Evolutionary conservation across 1,140 invertebrate genomes (phyloP), one percentile per base, ranked within the genome.

Genomic region (Dinoponera quadriceps): DNA sequence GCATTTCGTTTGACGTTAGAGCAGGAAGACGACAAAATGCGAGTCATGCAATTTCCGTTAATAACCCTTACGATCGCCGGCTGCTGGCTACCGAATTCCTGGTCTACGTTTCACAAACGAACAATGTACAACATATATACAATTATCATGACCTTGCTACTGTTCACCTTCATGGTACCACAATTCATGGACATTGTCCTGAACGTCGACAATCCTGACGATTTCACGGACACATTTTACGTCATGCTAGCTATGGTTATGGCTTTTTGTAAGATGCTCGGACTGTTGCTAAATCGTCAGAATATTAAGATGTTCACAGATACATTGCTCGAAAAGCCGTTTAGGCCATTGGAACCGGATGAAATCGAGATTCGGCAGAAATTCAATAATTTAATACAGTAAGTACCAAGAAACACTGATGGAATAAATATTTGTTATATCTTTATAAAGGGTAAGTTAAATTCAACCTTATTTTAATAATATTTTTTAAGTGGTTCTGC

Each of bases 181-280:
- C 68, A 51, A 69, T 68, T 81, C 51, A 62, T 75, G 59, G 84
- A 65, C 38, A 22, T 73, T 0, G 11, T 59, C 48, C 11, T 59
- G 1, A 75, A 27, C 86, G 80, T 75, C 11, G 18, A 44, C 0
- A 84, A 77, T 48, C 20, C 72, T 7, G 80, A 89, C 0, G 68
- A 85, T 18, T 80, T 90, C 2, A 83, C 86, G 4, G 84, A 87
- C 11, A 88, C n/a, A 85, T 68, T 55, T 89, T 16, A 60, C 89
- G 11, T n/a, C n/a, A 59, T 86, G 9, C 29, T 91, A 16, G 68
- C 88, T 1, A 55, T 88, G 5, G 14, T 38, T 2, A 66, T 77
- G 0, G 51, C 29, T 0, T 83, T 74, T 9, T 66, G 55, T 0
- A 91, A 91, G 51, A 20, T 85, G 1, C 29, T 38, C 2, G 85